phyloP scores from a whole-genome alignment of 2,797 vertebrate species.

The Sebastes paucispinis region DNA sequence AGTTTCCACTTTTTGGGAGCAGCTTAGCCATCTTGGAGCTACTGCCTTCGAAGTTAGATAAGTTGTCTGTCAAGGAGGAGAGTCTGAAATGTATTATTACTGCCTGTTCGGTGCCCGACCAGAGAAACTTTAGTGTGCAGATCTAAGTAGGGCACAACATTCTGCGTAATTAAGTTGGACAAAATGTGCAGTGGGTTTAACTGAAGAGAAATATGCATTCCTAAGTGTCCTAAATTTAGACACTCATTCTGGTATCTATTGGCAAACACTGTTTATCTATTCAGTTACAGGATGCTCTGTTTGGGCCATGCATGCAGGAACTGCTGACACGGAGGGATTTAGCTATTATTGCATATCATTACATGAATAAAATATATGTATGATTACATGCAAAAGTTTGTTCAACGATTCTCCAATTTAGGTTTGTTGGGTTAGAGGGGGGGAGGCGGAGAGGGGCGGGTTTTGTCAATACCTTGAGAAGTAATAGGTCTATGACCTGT shows the following conservation, averaged over 20 bases:
- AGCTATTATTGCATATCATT: slow-evolving; percentile 72
- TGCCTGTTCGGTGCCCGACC: slow-evolving; percentile 10
- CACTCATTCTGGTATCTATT: slow-evolving; percentile 40
- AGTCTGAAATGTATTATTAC: slow-evolving; percentile 44
- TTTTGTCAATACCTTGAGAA: slow-evolving; percentile 60
- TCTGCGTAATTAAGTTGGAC: slow-evolving; percentile 53
- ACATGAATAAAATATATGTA: slow-evolving; percentile 77
- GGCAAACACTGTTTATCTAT: slow-evolving; percentile 56
- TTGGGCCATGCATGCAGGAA: slow-evolving; percentile 51
- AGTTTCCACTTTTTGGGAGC: slow-evolving; percentile 45
- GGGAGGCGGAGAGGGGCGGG: neutral
- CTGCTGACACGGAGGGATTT: slow-evolving; percentile 59
- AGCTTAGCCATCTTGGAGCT: slow-evolving; percentile 48
- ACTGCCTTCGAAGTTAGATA: slow-evolving; percentile 54
- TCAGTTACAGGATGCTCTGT: slow-evolving; percentile 55
- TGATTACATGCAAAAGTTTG: slow-evolving; percentile 75
- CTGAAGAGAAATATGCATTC: slow-evolving; percentile 43
- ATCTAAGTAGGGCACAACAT: slow-evolving; percentile 41
- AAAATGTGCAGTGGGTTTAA: slow-evolving; percentile 46
- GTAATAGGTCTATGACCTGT: slow-evolving; percentile 56
- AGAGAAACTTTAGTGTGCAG: slow-evolving; percentile 21
- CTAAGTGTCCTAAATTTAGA: slow-evolving; percentile 49
- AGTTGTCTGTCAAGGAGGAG: slow-evolving; percentile 51
- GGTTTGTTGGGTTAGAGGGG: slow-evolving; percentile 57
- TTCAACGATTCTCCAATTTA: slow-evolving; percentile 69